phyloP scores from a whole-genome alignment of 2,797 vertebrate species.

The Taenioides sp. region DNA sequence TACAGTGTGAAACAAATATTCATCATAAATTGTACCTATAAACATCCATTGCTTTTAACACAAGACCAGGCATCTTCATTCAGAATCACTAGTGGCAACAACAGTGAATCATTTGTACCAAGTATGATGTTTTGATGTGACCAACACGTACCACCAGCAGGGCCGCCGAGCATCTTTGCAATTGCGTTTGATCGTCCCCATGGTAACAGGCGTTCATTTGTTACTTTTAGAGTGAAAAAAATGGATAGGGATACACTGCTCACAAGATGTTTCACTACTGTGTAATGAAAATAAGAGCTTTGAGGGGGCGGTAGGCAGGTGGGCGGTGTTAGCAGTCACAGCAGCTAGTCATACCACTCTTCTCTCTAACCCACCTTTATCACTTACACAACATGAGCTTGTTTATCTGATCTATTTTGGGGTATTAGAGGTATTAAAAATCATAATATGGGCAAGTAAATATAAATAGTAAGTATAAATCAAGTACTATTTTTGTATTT shows the following conservation, averaged over 20 bases:
- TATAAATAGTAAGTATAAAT: too few species aligned
- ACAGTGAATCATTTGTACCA: slow-evolving; percentile 1
- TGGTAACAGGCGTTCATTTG: slow-evolving; percentile 8
- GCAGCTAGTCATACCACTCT: slow-evolving; percentile 6
- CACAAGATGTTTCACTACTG: neutral
- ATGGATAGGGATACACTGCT: neutral
- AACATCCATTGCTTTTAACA: neutral
- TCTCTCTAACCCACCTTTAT: neutral
- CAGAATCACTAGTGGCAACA: neutral
- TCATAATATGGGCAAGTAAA: neutral
- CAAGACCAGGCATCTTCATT: neutral
- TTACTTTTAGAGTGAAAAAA: neutral
- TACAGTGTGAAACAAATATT: neutral
- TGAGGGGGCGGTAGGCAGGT: neutral
- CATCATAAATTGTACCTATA: neutral
- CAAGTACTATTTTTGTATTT: too few species aligned
- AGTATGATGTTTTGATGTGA: neutral
- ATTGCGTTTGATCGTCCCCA: slow-evolving; percentile 3
- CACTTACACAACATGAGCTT: neutral
- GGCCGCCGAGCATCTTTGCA: neutral
- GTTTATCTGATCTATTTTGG: neutral
- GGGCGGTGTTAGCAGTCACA: slow-evolving; percentile 4
- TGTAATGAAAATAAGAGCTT: slow-evolving; percentile 17
- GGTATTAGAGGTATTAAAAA: neutral
- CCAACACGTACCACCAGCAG: neutral